Evolutionary conservation across 1,140 invertebrate genomes (phyloP), one percentile per base, ranked within the genome.

Genomic region (Drosophila lowei): DNA sequence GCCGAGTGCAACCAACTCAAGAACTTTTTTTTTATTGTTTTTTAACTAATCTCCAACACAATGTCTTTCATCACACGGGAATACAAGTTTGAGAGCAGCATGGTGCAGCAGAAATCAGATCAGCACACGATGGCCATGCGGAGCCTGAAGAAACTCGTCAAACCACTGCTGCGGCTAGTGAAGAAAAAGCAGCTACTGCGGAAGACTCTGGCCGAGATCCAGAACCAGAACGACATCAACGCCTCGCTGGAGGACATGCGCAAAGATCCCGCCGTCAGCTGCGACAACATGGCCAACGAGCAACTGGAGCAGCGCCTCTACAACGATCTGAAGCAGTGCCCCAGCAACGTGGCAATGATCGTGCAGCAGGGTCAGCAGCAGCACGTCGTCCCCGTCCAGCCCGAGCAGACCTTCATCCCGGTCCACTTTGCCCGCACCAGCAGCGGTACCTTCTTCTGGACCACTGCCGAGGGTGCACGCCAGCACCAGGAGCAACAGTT

Each of bases 371-470:
- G 92, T 13, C 91, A 93, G 49, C 92, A 92, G 52, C 91, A 92
- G 73, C 92, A 93, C 81, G 89, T 94, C 42, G 89, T 94, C 41
- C 93, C 93, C 5, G 93, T 94, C 9, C 85, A 91, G 53, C 92
- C 92, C n/a, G 93, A 93, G 64, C 93, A 94, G 74, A 92, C 93
- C 76, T 94, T 93, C 92, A 93, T 94, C 42, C 93, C 93, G 23
- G 93, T 95, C 7, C 91, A 92, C 65, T 94, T 94, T 78, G 94
- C 93, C 2, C 92, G 93, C 79, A 94, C 94, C n/a, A 93, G 93
- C 73, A 94, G 93, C 44, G 94, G 94, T 34, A 95, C 94, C 38
- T 95, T 94, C 92, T 95, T 95, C 92, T 95, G 94, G 94, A 94
- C 94, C 18, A 93, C 94, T 1, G 92, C 91, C 57, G 86, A 91